Conservation (phyloP, 2,797 vertebrate genomes). For the Enteromius treurensis region DNA sequence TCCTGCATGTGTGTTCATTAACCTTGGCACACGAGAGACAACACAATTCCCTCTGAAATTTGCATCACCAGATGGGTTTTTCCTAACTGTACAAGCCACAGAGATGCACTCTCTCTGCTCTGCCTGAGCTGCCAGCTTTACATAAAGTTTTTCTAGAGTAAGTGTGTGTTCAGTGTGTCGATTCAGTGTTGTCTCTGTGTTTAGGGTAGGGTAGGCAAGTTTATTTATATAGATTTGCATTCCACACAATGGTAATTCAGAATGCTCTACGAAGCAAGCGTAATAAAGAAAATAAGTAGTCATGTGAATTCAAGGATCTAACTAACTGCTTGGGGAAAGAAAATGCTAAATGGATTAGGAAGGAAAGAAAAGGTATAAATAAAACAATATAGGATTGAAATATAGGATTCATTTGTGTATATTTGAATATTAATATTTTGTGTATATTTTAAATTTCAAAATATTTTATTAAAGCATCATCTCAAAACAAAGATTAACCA, state of each 20-base stretch:
- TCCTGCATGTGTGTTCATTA: conserved; percentile 44
- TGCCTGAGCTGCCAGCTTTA: neutral
- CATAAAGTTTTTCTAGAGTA: conserved; percentile 7
- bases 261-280: neutral
- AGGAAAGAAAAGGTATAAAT: neutral
- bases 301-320: neutral
- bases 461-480: neutral
- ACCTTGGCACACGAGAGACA: conserved; percentile 26
- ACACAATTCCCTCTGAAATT: conserved; percentile 50
- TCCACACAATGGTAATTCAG: conserved; percentile 3
- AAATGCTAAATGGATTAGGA: neutral
- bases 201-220: conserved; percentile 19
- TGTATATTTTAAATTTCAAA: neutral
- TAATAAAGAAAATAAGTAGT: neutral
- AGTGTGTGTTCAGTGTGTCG: conserved; percentile 23
- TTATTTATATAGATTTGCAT: conserved; percentile 13
- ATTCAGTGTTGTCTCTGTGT: neutral
- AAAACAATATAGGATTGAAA: too few species aligned
- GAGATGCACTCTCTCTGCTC: neutral
- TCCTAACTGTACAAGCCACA: neutral
- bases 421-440: neutral
- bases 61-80: conserved; percentile 44
- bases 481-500: neutral
- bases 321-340: neutral
- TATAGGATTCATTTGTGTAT: neutral